Evolutionary conservation across 1,140 invertebrate genomes (phyloP).

Genomic region (Bacillus rossius): DNA sequence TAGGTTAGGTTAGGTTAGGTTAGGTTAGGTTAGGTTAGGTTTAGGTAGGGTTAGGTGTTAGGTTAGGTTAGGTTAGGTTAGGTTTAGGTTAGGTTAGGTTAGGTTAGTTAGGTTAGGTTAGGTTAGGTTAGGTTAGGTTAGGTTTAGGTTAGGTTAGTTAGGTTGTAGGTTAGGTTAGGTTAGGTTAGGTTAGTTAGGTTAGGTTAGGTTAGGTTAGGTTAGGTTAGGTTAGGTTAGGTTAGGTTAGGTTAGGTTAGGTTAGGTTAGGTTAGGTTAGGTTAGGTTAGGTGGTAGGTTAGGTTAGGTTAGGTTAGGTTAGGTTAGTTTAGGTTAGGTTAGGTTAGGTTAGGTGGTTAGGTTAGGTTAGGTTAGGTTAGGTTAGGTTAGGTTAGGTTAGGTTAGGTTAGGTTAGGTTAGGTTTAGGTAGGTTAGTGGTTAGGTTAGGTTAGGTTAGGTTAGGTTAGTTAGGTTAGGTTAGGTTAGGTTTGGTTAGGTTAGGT

Average conservation of each 20-base stretch:
- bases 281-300: too few relatives aligned
- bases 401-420: constrained; percentile 32
- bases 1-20: constrained; percentile 32
- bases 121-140: constrained; percentile 34
- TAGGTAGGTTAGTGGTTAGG: constrained; percentile 32
- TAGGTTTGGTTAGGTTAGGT: constrained; percentile 32
- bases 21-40: constrained; percentile 31
- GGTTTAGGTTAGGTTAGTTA: constrained; percentile 33
- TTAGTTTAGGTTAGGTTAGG: too few relatives aligned
- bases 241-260: too few relatives aligned
- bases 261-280: too few relatives aligned
- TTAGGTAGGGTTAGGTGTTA: constrained; percentile 23
- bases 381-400: too few relatives aligned
- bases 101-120: constrained; percentile 34
- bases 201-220: constrained; percentile 27
- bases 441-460: constrained; percentile 33
- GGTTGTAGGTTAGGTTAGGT: constrained; percentile 33
- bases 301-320: too few relatives aligned
- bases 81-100: constrained; percentile 30
- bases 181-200: constrained; percentile 30
- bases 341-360: too few relatives aligned
- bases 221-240: constrained; percentile 11
- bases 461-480: constrained; percentile 33
- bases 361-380: too few relatives aligned
- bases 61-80: constrained; percentile 30